Percentiles rank a stretch among this genome's conserved stretches.
phyloP scores from a whole-genome alignment of 2,888 invertebrate species.

The Phaedon cochleariae region DNA sequence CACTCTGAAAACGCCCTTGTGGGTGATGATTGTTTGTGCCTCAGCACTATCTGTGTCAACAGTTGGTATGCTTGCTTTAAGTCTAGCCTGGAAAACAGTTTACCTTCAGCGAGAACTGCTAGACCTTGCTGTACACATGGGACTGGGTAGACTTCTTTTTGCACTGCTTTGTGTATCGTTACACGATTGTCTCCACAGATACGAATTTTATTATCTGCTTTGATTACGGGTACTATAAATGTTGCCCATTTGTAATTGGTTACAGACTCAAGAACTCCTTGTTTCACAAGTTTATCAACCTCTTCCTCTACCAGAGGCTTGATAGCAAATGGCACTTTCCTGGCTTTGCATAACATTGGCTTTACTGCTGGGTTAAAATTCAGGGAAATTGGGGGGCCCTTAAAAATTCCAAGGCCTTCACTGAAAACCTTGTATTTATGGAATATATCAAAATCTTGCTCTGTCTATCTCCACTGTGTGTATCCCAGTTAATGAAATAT shows the following conservation, averaged over 20 bases:
- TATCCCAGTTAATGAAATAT: too few species aligned
- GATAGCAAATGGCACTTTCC: conserved; percentile 37
- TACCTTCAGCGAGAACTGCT: conserved; percentile 45
- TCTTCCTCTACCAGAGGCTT: conserved; percentile 39
- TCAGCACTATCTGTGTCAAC: conserved; percentile 51
- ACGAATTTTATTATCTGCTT: too few species aligned
- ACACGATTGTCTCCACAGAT: too few species aligned
- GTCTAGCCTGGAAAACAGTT: conserved; percentile 55
- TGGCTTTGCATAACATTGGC: conserved; percentile 13
- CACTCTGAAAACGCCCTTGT: conserved; percentile 50
- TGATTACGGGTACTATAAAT: conserved; percentile 45
- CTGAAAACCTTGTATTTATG: conserved; percentile 20
- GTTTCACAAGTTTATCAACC: conserved; percentile 38
- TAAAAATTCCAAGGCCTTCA: conserved; percentile 13
- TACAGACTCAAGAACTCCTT: too few species aligned
- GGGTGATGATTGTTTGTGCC: conserved; percentile 52
- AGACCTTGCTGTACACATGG: too few species aligned
- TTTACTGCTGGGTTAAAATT: conserved; percentile 20
- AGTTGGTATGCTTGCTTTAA: conserved; percentile 52
- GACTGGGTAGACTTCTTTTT: too few species aligned
- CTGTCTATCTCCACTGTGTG: too few species aligned
- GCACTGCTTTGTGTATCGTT: too few species aligned
- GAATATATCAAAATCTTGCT: too few species aligned
- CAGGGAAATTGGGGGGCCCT: conserved; percentile 26
- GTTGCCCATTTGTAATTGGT: conserved; percentile 44